Evolutionary conservation across 1,140 invertebrate genomes (phyloP), one percentile per base, ranked within the genome.

Genomic region (Matsumurasca onukii): DNA sequence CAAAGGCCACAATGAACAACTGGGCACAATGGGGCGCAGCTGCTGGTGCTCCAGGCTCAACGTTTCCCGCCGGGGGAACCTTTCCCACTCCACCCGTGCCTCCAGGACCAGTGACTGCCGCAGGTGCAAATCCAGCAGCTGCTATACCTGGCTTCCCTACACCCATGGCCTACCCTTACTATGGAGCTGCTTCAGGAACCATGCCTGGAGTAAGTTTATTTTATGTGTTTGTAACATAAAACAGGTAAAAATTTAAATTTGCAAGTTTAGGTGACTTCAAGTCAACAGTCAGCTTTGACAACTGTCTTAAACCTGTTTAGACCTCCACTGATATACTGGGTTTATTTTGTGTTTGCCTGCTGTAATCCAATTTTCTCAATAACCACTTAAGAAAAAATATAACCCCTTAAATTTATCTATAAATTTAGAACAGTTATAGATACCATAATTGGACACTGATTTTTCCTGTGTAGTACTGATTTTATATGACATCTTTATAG

Each of bases 131-230:
- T 31, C 63, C 68, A 17, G 55, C 68, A 55, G 45, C 66, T n/a
- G 30, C 70, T 13, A 51, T 68, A 30, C 48, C 67, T 22, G 22
- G 59, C 3, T 31, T 52, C 25, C 48, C 31, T 25, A 66, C 67
- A 57, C 34, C 49, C 0, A 63, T 69, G 24, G 67, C 61, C 0
- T 69, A 69, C 34, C 68, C 45, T 31, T 70, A 66, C 51, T 45
- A 39, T 62, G 39, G n/a, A 20, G n/a, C 69, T 25, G 48, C 64
- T 1, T n/a, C n/a, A n/a, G 27, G 31, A 49, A 31, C 63, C 1
- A 31, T 52, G 57, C 31, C 71, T 24, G 59, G 39, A 45, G 31
- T 64, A 61, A 64, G 13, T 51, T 13, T 3, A 15, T 31, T 3
- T 31, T 52, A 22, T 27, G 2, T 48, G 27, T 31, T 12, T 30